phyloP scores from a whole-genome alignment of 2,113 vertebrate genomes.

The Formicarius rufipectus region DNA sequence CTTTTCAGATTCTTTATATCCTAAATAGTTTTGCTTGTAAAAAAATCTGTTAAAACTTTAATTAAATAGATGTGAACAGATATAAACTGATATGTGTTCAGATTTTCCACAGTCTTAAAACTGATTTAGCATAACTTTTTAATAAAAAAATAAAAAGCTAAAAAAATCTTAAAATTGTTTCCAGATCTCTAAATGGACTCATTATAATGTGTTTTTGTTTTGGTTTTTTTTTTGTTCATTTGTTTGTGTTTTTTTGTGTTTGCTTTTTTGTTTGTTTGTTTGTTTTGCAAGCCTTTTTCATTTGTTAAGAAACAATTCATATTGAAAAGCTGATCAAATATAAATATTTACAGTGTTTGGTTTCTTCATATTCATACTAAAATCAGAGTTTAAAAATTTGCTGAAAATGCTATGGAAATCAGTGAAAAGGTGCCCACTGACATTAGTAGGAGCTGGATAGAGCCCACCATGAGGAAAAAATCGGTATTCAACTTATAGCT shows the following conservation, averaged over 20 bases:
- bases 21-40: not conserved
- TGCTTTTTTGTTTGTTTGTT: no score
- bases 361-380: not conserved
- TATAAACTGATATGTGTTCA: not conserved
- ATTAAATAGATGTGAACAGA: not conserved
- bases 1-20: not conserved
- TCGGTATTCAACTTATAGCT: not conserved
- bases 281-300: not conserved
- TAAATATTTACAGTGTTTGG: not conserved
- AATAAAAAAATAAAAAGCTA: not conserved
- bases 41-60: not conserved
- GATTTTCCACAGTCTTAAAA: not conserved
- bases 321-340: not conserved
- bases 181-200: not conserved
- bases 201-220: no score
- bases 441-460: not conserved
- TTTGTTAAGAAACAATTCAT: not conserved
- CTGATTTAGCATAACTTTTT: not conserved
- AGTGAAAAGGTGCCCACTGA: not conserved
- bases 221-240: no score
- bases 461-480: not conserved
- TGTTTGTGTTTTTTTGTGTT: no score
- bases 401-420: not conserved
- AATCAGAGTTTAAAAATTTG: not conserved
- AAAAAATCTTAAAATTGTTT: not conserved